phyloP scores from a whole-genome alignment of 2,888 invertebrate genomes.

The Choristoneura rosaceana region DNA sequence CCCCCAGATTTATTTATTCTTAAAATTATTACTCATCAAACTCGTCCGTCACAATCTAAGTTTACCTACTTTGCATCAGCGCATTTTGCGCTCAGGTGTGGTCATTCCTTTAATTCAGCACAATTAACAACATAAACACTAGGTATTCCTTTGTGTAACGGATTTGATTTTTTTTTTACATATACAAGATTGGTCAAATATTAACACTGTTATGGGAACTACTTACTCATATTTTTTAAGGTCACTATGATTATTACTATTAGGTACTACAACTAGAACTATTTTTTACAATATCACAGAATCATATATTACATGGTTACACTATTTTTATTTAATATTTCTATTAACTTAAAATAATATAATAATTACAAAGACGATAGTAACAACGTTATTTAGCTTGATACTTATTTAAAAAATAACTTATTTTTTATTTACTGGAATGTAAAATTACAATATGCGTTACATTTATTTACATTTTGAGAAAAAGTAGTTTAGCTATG shows the following conservation, averaged over 20 bases:
- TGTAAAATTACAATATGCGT: not conserved
- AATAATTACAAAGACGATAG: constrained; percentile 22
- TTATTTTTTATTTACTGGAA: not conserved
- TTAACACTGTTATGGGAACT: constrained; percentile 2
- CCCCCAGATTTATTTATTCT: too few relatives aligned
- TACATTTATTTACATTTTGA: not conserved
- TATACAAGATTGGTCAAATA: constrained; percentile 25
- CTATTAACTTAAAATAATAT: constrained; percentile 3
- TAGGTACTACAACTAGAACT: constrained; percentile 18
- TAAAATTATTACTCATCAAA: too few relatives aligned
- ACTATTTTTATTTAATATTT: constrained; percentile 25
- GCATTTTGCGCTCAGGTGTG: too few relatives aligned
- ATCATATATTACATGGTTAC: constrained; percentile 51
- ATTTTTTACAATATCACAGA: constrained; percentile 74
- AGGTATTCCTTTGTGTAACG: not conserved
- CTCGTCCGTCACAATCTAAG: too few relatives aligned
- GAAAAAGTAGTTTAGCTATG: not conserved
- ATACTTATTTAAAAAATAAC: constrained; percentile 15
- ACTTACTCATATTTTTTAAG: constrained; percentile 5
- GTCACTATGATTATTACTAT: constrained; percentile 12
- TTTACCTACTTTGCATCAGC: too few relatives aligned
- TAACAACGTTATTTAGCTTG: constrained; percentile 25
- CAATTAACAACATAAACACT: too few relatives aligned
- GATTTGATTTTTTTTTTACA: not conserved
- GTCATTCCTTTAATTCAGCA: too few relatives aligned